Evolutionary conservation across 2,113 vertebrate genomes (phyloP).

Genomic region (Prinia subflava): DNA sequence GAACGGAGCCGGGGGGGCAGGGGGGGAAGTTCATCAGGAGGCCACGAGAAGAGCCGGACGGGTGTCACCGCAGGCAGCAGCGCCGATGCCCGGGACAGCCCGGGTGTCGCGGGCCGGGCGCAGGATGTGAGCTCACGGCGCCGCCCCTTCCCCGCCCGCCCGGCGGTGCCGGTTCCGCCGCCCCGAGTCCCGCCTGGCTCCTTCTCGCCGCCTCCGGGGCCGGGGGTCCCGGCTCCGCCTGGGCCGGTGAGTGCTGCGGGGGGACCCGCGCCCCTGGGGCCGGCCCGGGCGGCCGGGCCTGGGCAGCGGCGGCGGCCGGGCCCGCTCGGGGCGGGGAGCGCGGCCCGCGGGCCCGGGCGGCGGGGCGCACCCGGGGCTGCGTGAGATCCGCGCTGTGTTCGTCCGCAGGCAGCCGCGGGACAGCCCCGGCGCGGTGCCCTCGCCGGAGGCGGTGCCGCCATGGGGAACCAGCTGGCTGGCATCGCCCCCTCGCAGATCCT

Average conservation of each 20-base stretch:
- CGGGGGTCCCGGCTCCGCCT: neutral
- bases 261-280: neutral
- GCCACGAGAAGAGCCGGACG: rapidly evolving
- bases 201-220: neutral
- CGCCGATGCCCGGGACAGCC: rapidly evolving
- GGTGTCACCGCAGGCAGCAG: rapidly evolving
- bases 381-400: neutral
- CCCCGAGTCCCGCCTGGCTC: neutral
- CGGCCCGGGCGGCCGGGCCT: neutral
- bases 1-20: rapidly evolving
- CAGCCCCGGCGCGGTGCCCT: neutral
- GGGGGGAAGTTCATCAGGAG: rapidly evolving
- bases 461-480: slow-evolving; percentile 97
- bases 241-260: neutral
- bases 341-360: neutral
- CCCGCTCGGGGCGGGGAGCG: neutral
- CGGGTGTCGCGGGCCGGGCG: neutral
- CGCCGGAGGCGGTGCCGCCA: slow-evolving; percentile 27
- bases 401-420: neutral
- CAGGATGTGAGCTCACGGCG: slow-evolving; percentile 35
- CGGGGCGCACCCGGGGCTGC: neutral
- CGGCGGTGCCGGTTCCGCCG: slow-evolving; percentile 44
- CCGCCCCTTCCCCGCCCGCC: slow-evolving; percentile 6
- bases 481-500: slow-evolving; percentile 98
- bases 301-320: no score